Base-by-base conservation (phyloP, 1,140 invertebrate genomes). In the Mylabris phalerata region DNA sequence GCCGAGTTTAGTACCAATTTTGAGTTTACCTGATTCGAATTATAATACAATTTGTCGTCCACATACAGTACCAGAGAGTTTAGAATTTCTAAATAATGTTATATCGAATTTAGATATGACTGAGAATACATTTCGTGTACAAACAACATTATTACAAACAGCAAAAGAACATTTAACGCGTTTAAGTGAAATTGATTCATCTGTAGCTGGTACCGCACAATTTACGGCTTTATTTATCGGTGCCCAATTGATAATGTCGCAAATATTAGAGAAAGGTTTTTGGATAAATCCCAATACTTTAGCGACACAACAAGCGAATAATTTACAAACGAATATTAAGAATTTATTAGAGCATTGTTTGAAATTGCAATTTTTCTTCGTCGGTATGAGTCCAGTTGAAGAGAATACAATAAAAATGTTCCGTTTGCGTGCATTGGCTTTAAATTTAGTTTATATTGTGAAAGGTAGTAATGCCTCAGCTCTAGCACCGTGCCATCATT, bases 1-100 rank as follows among this genome's bases (percentile, higher is more conserved):
- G 83, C 93, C 94, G 2, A 81, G 90, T 67, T 78, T 97, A n/a
- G 92, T 98, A 24, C 94, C 95, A 0, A 78, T 84, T 57, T 76
- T 96, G 55, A 84, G 85, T 60, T 62, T 69, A 10, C 57, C 63
- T 49, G 61, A 68, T 57, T 67, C 59, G 24, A 58, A 63, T 60
- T 61, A 27, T n/a, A 63, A 54, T 41, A 49, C 58, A 10, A 64
- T 73, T 24, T 48, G 63, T 27, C 60, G 65, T 61, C 65, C 68
- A 9, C 58, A 62, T 24, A 64, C 61, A 9, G 64, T 70, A 25
- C 63, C 67, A 41, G 75, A 75, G 65, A 73, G 71, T 62, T 76
- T 80, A 52, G 75, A 75, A 10, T 89, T 90, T 74, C 77, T 91
- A 19, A 82, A 87, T 64, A 82, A 83, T 51, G 84, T 90, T 58